These are phyloP conservation scores for Telenomus remus DNA, from an alignment of 1,140 invertebrate species.

Conservation along the genomic window DNA sequence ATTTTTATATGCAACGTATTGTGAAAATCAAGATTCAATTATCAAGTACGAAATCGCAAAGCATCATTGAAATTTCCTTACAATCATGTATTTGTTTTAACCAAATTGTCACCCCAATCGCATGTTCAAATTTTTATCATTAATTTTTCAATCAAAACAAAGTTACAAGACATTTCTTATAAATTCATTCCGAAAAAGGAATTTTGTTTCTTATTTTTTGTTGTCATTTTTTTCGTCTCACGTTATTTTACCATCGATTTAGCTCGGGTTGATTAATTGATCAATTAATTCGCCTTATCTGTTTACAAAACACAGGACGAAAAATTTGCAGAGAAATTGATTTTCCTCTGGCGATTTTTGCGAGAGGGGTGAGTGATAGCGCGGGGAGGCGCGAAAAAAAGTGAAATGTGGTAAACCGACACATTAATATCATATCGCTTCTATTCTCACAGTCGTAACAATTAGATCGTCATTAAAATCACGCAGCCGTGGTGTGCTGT, in stretches of 20 bases:
- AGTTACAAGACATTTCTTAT: no score
- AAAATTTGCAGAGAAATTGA: neutral
- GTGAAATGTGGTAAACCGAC: neutral
- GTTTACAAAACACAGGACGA: neutral
- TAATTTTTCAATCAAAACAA: no score
- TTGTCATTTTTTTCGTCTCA: no score
- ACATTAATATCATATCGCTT: conserved; percentile 1
- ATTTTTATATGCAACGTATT: conserved; percentile 10
- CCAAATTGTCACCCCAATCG: no score
- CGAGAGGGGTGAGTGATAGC: neutral
- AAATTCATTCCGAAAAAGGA: no score
- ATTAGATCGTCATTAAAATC: conserved; percentile 25
- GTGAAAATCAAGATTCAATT: neutral
- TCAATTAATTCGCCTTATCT: conserved; percentile 5
- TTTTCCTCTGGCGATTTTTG: neutral
- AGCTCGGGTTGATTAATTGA: neutral
- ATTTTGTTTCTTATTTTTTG: no score
- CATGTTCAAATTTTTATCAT: no score
- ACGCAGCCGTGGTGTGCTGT: neutral
- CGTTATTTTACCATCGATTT: neutral
- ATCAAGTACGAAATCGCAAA: neutral
- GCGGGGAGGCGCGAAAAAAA: neutral
- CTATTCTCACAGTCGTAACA: conserved; percentile 21
- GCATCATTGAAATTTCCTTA: neutral
- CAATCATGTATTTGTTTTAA: neutral